These are phyloP conservation scores for Drosophila fungiperda DNA, from an alignment of 2,888 invertebrate genomes.

Conservation along the genomic window DNA sequence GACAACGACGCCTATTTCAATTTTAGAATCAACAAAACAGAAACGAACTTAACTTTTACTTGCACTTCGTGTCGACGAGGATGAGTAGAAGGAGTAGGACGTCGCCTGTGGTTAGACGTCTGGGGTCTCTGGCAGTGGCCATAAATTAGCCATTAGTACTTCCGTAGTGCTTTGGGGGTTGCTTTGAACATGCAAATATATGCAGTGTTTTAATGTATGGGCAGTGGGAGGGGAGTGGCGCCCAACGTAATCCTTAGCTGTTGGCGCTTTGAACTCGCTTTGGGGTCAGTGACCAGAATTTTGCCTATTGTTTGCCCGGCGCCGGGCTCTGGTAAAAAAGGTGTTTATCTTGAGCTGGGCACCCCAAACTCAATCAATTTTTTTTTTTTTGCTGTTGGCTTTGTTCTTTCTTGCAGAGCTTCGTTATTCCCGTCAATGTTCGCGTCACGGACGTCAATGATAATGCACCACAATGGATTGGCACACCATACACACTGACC, in stretches of 20 bases:
- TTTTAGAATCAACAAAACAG: slow-evolving; percentile 71
- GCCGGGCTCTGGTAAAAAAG: slow-evolving; percentile 6
- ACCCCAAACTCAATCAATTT: slow-evolving; percentile 39
- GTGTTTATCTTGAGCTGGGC: slow-evolving; percentile 62
- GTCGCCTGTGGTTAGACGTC: slow-evolving; percentile 59
- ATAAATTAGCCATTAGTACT: slow-evolving; percentile 82
- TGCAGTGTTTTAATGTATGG: slow-evolving; percentile 51
- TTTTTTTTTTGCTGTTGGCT: slow-evolving; percentile 14
- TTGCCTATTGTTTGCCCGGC: slow-evolving; percentile 26
- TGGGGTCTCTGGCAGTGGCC: slow-evolving; percentile 64
- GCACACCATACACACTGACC: slow-evolving; percentile 92
- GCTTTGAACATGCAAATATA: slow-evolving; percentile 72
- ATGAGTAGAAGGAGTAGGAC: slow-evolving; percentile 1
- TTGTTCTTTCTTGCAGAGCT: slow-evolving; percentile 75
- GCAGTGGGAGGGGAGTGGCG: slow-evolving; percentile 6
- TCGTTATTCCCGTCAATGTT: slow-evolving; percentile 85
- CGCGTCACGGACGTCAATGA: slow-evolving; percentile 96
- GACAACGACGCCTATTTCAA: slow-evolving; percentile 78
- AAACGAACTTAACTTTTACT: slow-evolving; percentile 49
- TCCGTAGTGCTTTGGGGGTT: slow-evolving; percentile 67
- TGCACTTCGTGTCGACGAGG: slow-evolving; percentile 24
- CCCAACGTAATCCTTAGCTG: slow-evolving; percentile 12
- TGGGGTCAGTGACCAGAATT: slow-evolving; percentile 75
- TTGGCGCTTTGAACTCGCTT: slow-evolving; percentile 73
- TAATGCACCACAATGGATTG: slow-evolving; percentile 93